A percentile compares a stretch with the other conserved stretches of the same genome.
Evolutionary conservation across 2,113 vertebrate species (phyloP).

Genomic region (Pangasianodon hypophthalmus): DNA sequence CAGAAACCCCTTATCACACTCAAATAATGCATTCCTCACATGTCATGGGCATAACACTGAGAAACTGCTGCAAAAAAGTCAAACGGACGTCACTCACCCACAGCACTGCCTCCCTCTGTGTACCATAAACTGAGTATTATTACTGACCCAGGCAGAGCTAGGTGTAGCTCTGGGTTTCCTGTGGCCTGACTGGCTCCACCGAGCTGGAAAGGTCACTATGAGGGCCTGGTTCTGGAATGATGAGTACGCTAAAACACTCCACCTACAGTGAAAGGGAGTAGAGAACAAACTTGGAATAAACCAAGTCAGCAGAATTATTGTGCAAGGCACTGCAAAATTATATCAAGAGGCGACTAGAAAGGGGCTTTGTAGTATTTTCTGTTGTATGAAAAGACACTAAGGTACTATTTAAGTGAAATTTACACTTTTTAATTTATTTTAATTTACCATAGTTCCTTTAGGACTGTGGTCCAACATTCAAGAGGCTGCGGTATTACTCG

Average conservation of each 20-base stretch:
- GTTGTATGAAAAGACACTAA: neutral
- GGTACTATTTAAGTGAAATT: neutral
- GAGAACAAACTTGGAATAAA: slow-evolving; percentile 24
- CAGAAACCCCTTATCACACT: neutral
- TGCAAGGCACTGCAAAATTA: slow-evolving; percentile 28
- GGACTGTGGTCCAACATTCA: neutral
- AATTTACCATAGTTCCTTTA: neutral
- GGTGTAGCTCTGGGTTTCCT: slow-evolving; percentile 46
- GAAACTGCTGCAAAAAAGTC: neutral
- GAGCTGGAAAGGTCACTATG: slow-evolving; percentile 54
- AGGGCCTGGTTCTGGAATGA: slow-evolving; percentile 39
- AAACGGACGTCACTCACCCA: neutral
- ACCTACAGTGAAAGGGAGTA: slow-evolving; percentile 20
- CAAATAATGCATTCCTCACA: slow-evolving; percentile 2
- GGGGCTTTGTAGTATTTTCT: neutral
- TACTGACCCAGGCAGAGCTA: slow-evolving; percentile 11
- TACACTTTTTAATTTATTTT: neutral
- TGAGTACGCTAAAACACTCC: slow-evolving; percentile 5
- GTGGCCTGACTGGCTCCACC: slow-evolving; percentile 33
- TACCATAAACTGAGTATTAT: slow-evolving; percentile 24
- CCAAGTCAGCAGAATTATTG: slow-evolving; percentile 32
- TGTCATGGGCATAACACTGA: neutral
- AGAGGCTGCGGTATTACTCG: neutral
- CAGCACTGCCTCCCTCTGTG: neutral
- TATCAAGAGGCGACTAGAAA: neutral